Conservation (phyloP, 2,888 invertebrate genomes). For the Chalcis sispes region DNA sequence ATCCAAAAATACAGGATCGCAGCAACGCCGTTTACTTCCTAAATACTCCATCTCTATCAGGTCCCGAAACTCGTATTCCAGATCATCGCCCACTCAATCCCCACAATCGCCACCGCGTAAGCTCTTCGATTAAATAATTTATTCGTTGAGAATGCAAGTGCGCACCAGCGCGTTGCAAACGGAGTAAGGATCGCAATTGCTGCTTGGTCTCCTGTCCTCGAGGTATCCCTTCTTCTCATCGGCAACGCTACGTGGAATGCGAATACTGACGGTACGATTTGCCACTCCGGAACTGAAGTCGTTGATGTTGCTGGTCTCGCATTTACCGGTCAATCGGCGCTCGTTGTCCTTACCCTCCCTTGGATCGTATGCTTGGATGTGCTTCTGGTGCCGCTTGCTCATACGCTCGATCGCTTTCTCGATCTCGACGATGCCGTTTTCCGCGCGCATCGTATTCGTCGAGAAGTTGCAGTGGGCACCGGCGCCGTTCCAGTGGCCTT, state of each 20-base stretch:
- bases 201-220: constrained; percentile 95
- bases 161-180: constrained; percentile 91
- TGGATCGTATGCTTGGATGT: constrained; percentile 98
- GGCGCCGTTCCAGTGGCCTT: constrained; percentile 92
- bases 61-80: constrained; percentile 24
- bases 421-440: constrained; percentile 92
- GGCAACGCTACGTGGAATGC: constrained; percentile 93
- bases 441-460: constrained; percentile 92
- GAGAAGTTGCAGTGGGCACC: constrained; percentile 98
- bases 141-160: constrained; percentile 89
- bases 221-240: constrained; percentile 95
- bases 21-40: constrained; percentile 8
- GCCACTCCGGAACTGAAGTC: constrained; percentile 98
- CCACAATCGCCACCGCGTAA: neutral
- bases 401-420: constrained; percentile 97
- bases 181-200: constrained; percentile 94
- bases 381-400: constrained; percentile 92
- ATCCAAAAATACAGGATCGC: constrained; percentile 36
- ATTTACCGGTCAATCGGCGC: constrained; percentile 93
- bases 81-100: neutral
- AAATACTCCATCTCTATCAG: constrained; percentile 42
- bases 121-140: no score
- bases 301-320: constrained; percentile 97
- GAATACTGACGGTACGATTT: constrained; percentile 94
- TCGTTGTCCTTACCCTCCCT: constrained; percentile 97